phyloP scores from a whole-genome alignment of 2,797 vertebrate species.

The Pangasius larnaudii region DNA sequence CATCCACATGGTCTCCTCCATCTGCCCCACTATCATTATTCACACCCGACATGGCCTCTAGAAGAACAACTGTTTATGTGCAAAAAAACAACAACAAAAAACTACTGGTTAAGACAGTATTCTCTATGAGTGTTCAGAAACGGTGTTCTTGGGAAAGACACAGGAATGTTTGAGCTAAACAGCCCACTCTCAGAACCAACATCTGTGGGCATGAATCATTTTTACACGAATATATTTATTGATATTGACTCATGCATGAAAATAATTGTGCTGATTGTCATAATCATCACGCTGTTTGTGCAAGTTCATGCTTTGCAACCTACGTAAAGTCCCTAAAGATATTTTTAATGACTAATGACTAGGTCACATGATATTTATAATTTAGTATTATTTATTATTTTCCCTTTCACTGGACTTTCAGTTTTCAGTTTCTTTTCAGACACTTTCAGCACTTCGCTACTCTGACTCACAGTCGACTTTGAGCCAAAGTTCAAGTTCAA shows the following conservation, averaged over 20 bases:
- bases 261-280: not conserved
- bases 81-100: not conserved
- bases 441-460: not conserved
- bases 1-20: conserved; percentile 50
- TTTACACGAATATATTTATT: not conserved
- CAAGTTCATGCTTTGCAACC: not conserved
- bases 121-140: not conserved
- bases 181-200: not conserved
- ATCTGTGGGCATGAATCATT: not conserved
- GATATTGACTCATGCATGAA: not conserved
- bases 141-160: not conserved
- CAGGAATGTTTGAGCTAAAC: not conserved
- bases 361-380: not conserved
- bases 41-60: conserved; percentile 50
- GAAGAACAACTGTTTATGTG: not conserved
- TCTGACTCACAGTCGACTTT: not conserved
- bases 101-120: not conserved
- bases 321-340: not conserved
- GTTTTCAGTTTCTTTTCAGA: not conserved
- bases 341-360: not conserved
- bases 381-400: not conserved
- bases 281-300: not conserved
- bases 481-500: not conserved
- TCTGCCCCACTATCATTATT: not conserved
- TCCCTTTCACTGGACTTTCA: not conserved